Conservation (phyloP, 2,888 invertebrate genomes). For the Mimas tiliae region DNA sequence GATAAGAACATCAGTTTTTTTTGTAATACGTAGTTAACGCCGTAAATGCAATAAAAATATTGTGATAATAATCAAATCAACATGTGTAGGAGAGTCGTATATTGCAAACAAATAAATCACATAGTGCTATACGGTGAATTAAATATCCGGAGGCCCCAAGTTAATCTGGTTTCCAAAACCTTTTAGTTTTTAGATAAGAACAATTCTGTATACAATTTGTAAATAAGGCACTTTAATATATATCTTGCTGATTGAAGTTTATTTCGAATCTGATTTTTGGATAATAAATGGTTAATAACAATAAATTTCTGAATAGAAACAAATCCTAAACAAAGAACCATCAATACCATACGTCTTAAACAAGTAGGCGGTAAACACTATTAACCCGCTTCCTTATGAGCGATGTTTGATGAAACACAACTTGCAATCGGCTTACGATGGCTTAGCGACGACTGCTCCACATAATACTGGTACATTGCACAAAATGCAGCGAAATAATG, state of each 20-base stretch:
- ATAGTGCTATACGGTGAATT: neutral
- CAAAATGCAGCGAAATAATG: conserved; percentile 10
- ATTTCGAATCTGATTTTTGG: too few species aligned
- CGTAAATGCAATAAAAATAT: too few species aligned
- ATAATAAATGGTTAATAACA: neutral
- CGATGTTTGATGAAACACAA: conserved; percentile 23
- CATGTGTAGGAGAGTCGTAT: neutral
- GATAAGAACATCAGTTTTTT: neutral
- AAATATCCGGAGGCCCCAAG: too few species aligned
- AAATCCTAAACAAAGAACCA: neutral
- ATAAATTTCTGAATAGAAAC: neutral
- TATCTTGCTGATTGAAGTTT: too few species aligned
- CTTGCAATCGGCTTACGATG: conserved; percentile 18
- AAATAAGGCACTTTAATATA: too few species aligned
- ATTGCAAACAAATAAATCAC: neutral
- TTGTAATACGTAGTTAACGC: too few species aligned
- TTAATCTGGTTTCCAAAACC: too few species aligned
- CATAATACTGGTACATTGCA: conserved; percentile 11
- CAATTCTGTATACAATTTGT: too few species aligned
- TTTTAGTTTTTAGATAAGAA: too few species aligned
- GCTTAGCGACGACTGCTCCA: conserved; percentile 15
- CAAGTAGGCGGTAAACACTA: conserved; percentile 21
- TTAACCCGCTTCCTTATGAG: conserved; percentile 21
- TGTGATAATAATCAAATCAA: neutral
- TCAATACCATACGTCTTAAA: conserved; percentile 8